Evolutionary conservation across 53 echinoderm and acorn worm genomes (phyloP).

Genomic region (Paracentrotus lividus): DNA sequence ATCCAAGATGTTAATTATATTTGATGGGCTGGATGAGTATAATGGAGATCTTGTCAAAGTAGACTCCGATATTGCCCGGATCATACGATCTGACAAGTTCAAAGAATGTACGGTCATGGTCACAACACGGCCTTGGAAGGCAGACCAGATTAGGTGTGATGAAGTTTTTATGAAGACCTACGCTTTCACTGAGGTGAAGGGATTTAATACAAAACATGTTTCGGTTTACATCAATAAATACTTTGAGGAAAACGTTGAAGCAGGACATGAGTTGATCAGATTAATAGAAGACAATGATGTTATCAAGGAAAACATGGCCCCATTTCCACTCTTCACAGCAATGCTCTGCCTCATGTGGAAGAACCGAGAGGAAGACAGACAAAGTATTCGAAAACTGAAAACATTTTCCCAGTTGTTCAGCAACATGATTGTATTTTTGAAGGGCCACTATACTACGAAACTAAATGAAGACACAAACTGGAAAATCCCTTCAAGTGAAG

Average conservation of each 20-base stretch:
- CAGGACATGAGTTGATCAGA: background rate
- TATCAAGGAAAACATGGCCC: background rate
- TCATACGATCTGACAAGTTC: background rate
- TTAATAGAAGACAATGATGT: background rate
- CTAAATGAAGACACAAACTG: too few relatives aligned
- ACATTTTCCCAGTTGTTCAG: background rate
- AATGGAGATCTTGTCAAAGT: background rate
- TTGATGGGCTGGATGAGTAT: conserved; percentile 1
- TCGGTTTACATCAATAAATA: background rate
- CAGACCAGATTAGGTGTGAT: background rate
- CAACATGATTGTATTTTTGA: background rate
- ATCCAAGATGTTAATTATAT: background rate
- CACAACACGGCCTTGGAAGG: background rate
- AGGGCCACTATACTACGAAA: background rate
- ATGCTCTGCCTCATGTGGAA: background rate
- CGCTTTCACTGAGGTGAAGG: background rate
- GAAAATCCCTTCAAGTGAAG: background rate
- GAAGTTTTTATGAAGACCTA: background rate
- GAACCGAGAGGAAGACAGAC: background rate
- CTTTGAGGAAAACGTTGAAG: background rate
- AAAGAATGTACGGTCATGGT: background rate
- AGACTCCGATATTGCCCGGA: background rate
- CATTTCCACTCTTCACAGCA: background rate
- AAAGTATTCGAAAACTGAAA: background rate
- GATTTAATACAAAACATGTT: background rate